Percentiles rank a stretch among this genome's conserved stretches.
phyloP scores from a whole-genome alignment of 2,888 invertebrate genomes.

The Trissoscelio sp. region DNA sequence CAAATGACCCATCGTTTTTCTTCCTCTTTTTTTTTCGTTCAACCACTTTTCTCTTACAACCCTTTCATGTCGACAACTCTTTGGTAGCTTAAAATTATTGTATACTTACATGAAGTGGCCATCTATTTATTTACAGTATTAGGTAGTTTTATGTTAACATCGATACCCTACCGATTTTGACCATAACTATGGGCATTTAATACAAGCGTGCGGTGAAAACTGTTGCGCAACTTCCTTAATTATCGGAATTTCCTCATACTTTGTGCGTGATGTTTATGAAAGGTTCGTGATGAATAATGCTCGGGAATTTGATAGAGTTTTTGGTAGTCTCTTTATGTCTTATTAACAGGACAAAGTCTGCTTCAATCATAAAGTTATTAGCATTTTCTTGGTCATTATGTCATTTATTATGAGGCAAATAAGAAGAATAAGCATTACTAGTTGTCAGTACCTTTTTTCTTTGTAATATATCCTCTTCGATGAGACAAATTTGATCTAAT shows the following conservation, averaged over 20 bases:
- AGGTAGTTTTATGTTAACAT: constrained; percentile 11
- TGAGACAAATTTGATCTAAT: too few relatives aligned
- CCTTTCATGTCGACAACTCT: constrained; percentile 25
- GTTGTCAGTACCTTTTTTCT: too few relatives aligned
- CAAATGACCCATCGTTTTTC: constrained; percentile 37
- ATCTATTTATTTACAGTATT: background rate
- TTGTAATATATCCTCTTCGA: too few relatives aligned
- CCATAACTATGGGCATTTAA: background rate
- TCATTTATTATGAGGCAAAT: background rate
- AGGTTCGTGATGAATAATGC: background rate
- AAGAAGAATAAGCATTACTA: background rate
- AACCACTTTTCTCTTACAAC: constrained; percentile 8
- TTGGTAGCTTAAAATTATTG: constrained; percentile 12
- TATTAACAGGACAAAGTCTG: background rate
- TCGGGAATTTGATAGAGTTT: background rate
- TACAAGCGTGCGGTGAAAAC: constrained; percentile 12
- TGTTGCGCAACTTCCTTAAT: constrained; percentile 6
- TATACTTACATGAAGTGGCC: constrained; percentile 28
- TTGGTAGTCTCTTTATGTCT: background rate
- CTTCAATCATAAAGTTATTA: background rate
- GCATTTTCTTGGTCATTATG: background rate
- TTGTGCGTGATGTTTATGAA: background rate
- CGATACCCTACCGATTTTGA: constrained; percentile 5
- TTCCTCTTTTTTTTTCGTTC: constrained; percentile 5
- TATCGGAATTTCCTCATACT: constrained; percentile 2